These are phyloP conservation scores for Pseudolycoriella hygida DNA, from an alignment of 2,888 invertebrate species.

Conservation along the genomic window DNA sequence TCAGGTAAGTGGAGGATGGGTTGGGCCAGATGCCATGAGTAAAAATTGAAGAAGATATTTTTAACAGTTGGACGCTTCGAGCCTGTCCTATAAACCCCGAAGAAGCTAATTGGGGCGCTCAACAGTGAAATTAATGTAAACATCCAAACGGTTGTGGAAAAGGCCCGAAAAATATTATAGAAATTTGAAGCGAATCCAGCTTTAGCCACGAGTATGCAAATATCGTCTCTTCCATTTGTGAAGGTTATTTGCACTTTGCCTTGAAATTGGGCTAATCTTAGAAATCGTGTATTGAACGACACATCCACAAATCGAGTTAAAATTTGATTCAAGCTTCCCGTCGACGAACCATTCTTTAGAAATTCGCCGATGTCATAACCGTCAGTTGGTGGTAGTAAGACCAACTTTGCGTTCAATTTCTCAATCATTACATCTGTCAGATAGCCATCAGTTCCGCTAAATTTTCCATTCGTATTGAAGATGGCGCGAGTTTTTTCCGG, in stretches of 20 bases:
- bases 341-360: slow-evolving; percentile 14
- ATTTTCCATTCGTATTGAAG: slow-evolving; percentile 19
- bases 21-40: slow-evolving; percentile 17
- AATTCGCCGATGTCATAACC: slow-evolving; percentile 9
- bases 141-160: slow-evolving; percentile 20
- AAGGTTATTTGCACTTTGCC: slow-evolving; percentile 34
- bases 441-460: slow-evolving; percentile 18
- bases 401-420: slow-evolving; percentile 32
- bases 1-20: slow-evolving; percentile 14
- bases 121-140: slow-evolving; percentile 5
- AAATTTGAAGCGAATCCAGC: slow-evolving; percentile 32
- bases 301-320: slow-evolving; percentile 26
- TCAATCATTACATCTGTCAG: slow-evolving; percentile 26
- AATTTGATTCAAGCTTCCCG: slow-evolving; percentile 19
- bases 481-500: slow-evolving; percentile 28
- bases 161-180: slow-evolving; percentile 26
- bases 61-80: not conserved
- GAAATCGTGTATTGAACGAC: slow-evolving; percentile 34
- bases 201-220: slow-evolving; percentile 37
- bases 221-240: slow-evolving; percentile 33
- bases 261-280: slow-evolving; percentile 30
- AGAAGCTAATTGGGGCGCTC: not conserved
- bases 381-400: slow-evolving; percentile 15
- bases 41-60: slow-evolving; percentile 15
- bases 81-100: not conserved